Evolutionary conservation across 2,888 invertebrate species (phyloP), one percentile per base, ranked within the genome.

Genomic region (Prosopocoilus inquinatus): DNA sequence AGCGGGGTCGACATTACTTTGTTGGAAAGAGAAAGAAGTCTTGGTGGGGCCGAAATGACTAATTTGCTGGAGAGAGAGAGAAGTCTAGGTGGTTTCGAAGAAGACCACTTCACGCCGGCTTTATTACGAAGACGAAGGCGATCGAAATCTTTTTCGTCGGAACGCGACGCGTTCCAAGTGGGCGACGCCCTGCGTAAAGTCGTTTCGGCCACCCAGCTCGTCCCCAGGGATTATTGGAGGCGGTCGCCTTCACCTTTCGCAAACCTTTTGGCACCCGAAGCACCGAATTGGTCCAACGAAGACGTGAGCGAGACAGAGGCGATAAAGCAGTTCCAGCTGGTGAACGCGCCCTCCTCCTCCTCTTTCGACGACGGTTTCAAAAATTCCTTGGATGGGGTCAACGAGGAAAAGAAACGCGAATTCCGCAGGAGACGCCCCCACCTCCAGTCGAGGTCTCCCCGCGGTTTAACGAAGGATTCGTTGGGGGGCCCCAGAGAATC

Each of bases 341-440:
- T 50, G 28, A 52, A 47, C 9, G 9, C 9, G 15, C 13, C 16
- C 9, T 15, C 13, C n/a, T 13, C 39, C 3, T 15, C 8, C 1
- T 54, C 58, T 47, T 64, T 60, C 20, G 63, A 68, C 12, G 79
- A 80, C 57, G 77, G 79, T 28, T 80, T 79, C 62, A 67, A 80
- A 43, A 73, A 80, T 75, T 84, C 84, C 66, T 79, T 87, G 70
- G 87, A 87, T 74, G 87, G 86, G 65, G 82, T 86, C 68, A 70
- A 62, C 53, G 63, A 61, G 34, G 58, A 59, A 13, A 57, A 54
- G 16, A 60, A 60, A 39, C 58, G 60, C 15, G 45, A 54, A 35
- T 63, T 63, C 34, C 57, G 41, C 41, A 41, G n/a, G 13, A 41
- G 15, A 15, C 41, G 41, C 9, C 8, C 8, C 35, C 38, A 12